Percentiles rank a stretch among this genome's conserved stretches.
Evolutionary conservation across 2,113 vertebrate genomes (phyloP).

Genomic region (Cyprinodon variegatus): DNA sequence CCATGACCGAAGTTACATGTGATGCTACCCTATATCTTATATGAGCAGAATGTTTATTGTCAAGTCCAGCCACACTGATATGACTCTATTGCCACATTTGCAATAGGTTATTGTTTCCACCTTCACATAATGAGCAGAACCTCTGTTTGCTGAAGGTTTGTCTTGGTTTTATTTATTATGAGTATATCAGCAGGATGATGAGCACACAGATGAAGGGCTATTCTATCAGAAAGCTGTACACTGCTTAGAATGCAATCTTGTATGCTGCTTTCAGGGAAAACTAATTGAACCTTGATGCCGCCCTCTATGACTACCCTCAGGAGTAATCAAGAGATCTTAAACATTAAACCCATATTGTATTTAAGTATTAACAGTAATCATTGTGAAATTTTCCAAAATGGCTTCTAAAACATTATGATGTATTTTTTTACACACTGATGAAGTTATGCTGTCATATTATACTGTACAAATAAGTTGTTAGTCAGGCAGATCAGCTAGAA

Average conservation of each 20-base stretch:
- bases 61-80: too few species aligned
- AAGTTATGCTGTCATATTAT: neutral
- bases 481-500: neutral
- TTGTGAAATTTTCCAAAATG: neutral
- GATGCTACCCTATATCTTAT: neutral
- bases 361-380: neutral
- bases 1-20: neutral
- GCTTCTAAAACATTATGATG: neutral
- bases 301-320: neutral
- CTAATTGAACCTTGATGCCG: neutral
- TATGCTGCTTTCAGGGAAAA: neutral
- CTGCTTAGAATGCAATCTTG: neutral
- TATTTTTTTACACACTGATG: neutral
- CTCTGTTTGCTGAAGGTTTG: neutral
- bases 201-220: neutral
- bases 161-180: neutral
- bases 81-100: too few species aligned
- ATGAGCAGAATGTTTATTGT: neutral
- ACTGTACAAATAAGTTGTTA: neutral
- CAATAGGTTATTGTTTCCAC: too few species aligned
- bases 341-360: neutral
- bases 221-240: neutral
- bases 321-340: neutral
- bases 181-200: neutral
- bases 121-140: neutral